phyloP scores from a whole-genome alignment of 2,797 vertebrate genomes.

The Phaenicophaeus curvirostris region DNA sequence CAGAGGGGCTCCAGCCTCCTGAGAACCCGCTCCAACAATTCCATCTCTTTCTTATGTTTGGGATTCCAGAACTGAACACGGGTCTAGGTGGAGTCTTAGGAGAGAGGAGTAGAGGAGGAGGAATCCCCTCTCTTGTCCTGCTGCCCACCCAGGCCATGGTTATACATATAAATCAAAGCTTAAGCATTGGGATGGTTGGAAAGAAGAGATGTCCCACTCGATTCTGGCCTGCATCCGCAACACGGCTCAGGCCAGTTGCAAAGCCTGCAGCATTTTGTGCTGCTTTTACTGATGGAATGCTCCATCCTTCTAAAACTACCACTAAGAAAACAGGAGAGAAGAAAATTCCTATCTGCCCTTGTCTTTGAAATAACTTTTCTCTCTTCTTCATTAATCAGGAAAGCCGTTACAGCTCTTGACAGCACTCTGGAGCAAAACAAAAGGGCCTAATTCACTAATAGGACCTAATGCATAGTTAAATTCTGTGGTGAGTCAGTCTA shows the following conservation, averaged over 20 bases:
- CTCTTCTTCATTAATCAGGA: conserved; percentile 37
- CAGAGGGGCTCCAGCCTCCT: too few species aligned
- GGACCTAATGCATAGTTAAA: conserved; percentile 64
- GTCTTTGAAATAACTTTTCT: conserved; percentile 47
- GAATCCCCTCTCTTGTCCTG: too few species aligned
- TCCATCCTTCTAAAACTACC: not conserved
- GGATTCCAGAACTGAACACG: too few species aligned
- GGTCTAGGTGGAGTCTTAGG: too few species aligned
- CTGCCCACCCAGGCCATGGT: too few species aligned
- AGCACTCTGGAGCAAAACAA: conserved; percentile 62
- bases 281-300: not conserved
- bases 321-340: not conserved
- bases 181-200: not conserved
- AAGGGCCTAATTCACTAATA: conserved; percentile 63
- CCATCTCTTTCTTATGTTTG: too few species aligned
- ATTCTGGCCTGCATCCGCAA: accelerated
- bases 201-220: not conserved
- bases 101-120: too few species aligned
- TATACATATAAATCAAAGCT: not conserved
- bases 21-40: too few species aligned
- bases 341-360: not conserved
- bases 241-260: not conserved
- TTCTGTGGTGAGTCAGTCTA: conserved; percentile 71
- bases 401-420: conserved; percentile 31
- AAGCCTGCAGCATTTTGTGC: not conserved